Evolutionary conservation across 1,140 invertebrate genomes (phyloP).

Genomic region (Calycopis cecrops): DNA sequence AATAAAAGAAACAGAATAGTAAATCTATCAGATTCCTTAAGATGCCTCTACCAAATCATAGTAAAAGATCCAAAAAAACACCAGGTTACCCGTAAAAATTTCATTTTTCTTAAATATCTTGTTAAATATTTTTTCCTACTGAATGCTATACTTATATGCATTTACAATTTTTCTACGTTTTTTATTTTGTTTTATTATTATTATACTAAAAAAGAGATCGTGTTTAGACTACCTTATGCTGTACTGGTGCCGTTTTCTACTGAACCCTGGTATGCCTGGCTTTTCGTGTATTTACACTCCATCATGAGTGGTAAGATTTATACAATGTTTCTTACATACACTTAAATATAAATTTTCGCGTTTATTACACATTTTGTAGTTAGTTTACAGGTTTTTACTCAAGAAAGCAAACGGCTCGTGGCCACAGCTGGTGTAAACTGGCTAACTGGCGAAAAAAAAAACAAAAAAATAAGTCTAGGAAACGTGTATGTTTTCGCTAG

Average conservation of each 20-base stretch:
- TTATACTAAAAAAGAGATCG: constrained; percentile 26
- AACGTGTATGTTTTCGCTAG: no score
- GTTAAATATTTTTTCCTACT: constrained; percentile 49
- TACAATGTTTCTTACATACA: not conserved
- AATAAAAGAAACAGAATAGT: constrained; percentile 37
- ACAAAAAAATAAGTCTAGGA: no score
- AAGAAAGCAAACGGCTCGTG: no score
- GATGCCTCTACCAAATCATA: constrained; percentile 29
- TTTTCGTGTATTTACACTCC: constrained; percentile 38
- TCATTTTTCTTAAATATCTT: constrained; percentile 34
- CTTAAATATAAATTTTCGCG: no score
- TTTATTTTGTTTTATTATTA: constrained; percentile 40
- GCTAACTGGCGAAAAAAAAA: no score
- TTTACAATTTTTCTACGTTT: constrained; percentile 49
- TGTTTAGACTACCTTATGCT: constrained; percentile 39
- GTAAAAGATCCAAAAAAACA: constrained; percentile 27
- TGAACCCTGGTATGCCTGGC: constrained; percentile 37
- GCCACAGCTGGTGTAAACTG: no score
- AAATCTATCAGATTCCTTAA: constrained; percentile 29
- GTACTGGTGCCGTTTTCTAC: constrained; percentile 42
- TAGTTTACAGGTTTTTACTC: no score
- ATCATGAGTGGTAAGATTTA: constrained; percentile 37
- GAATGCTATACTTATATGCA: constrained; percentile 40
- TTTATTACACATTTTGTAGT: no score
- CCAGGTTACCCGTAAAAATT: constrained; percentile 28